Base-by-base conservation (phyloP, 2,797 vertebrate species). In the Acrossocheilus wenchowensis region DNA sequence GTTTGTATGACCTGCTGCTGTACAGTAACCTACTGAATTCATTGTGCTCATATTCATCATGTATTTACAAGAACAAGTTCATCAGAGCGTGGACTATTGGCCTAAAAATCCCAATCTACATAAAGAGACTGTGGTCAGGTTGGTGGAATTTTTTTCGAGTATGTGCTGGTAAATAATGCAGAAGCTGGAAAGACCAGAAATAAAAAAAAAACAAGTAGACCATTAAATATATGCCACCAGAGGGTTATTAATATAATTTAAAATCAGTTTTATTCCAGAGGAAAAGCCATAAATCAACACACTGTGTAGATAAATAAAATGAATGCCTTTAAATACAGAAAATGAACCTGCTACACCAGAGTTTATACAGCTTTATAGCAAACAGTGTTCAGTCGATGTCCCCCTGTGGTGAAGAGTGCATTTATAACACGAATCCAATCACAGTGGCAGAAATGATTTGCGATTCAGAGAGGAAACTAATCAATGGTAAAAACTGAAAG, bases 71-170 rank as follows among this genome's bases (percentile, higher is more conserved):
- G 60, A 66, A 60, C 2, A 80, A 48, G 45, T 41, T 69, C 30
- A 39, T 66, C 48, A 69, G 15, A 17, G 12, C 6, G 6, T 14
- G 34, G 26, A 69, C 1, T 43, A 26, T 19, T 23, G 48, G 62
- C 26, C n/a, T 69, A 45, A 78, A 78, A 50, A n/a, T 68, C 62
- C 79, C 78, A 81, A 64, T 81, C 11, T 39, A 14, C 52, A 41
- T 43, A 43, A 34, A 3, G 6, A 68, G 10, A 43, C 62, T 66
- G 82, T 48, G 41, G 54, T 66, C 60, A 66, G 6, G 39, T 45
- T 36, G 45, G 26, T 41, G 68, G 15, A 15, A 43, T 2, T 14
- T 45, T 64, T 19, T 45, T 30, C 30, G 17, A 8, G 6, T 10
- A 48, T 66, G 30, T n/a, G 14, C 7, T 36, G 41, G 30, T 39